Evolutionary conservation across 1,140 invertebrate species (phyloP), one percentile per base, ranked within the genome.

Genomic region (Nebria ingens): DNA sequence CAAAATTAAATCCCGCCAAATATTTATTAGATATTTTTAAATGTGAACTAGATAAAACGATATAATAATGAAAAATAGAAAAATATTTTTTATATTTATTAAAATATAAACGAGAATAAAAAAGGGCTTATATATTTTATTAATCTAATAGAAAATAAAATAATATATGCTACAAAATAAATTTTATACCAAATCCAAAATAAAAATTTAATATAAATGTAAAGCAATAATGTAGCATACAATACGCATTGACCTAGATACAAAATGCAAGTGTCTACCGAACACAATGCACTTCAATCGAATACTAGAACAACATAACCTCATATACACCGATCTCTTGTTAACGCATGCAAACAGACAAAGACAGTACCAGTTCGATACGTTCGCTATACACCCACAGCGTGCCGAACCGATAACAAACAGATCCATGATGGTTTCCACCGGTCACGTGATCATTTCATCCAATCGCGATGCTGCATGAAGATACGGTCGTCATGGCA

Each of bases 401-500:
- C 9, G 17, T 12, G 17, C 9, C 40, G 17, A 45, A 17, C 17
- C 3, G 3, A 4, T 12, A 45, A 4, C 40, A 6, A 17, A n/a
- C n/a, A 17, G 9, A 45, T 17, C 40, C 40, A 45, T 45, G 40
- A 45, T 45, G 40, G 40, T 17, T 17, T 9, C 25, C 17, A 45
- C 40, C 9, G 13, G 53, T 23, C 12, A 21, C 42, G 19, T 54
- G 49, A 58, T 49, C 49, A 25, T 25, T 12, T n/a, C 11, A 21
- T 13, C 13, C 50, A 45, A 13, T 17, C 45, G 22, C 54, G 52
- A 56, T 52, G 51, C 49, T 2, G 13, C 2, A 19, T 21, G 9
- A 22, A 61, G 58, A 67, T 66, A 65, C 69, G 68, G 66, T 60
- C 60, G 65, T 64, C 66, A 70, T 70, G 66, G 67, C 64, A 68